Conservation (phyloP, 2,797 vertebrate genomes). For the Dallia pectoralis region DNA sequence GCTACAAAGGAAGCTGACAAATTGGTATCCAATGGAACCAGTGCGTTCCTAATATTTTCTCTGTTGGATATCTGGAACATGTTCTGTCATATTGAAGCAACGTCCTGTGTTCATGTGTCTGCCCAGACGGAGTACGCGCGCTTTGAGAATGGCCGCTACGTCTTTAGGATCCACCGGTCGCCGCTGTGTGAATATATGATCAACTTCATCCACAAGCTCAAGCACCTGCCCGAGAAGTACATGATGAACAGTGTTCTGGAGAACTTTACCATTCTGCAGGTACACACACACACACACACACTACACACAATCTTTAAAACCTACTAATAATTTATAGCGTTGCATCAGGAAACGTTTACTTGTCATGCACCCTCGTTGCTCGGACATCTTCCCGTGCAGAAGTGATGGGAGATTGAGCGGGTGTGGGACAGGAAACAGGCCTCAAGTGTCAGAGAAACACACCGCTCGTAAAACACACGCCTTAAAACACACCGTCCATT, state of each 20-base stretch:
- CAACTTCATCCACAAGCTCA: constrained; percentile 98
- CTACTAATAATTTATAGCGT: neutral
- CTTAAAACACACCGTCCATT: constrained; percentile 64
- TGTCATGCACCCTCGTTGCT: neutral
- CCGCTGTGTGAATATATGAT: constrained; percentile 97
- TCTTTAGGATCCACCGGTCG: constrained; percentile 91
- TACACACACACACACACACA: constrained; percentile 44
- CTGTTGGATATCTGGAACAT: too few species aligned
- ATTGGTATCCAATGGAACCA: too few species aligned
- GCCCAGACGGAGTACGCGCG: constrained; percentile 89
- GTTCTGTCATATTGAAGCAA: constrained; percentile 11
- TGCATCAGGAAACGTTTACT: neutral
- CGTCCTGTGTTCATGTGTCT: constrained; percentile 13
- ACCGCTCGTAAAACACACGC: constrained; percentile 53
- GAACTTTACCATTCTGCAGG: constrained; percentile 97
- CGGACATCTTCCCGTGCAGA: neutral
- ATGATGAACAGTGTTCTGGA: constrained; percentile 99
- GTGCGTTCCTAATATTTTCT: too few species aligned
- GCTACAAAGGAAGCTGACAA: too few species aligned
- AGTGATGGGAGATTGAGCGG: neutral
- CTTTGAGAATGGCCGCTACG: constrained; percentile 89
- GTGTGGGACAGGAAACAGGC: constrained; percentile 28
- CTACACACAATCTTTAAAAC: neutral
- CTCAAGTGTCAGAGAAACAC: constrained; percentile 58
- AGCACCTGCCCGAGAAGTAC: constrained; percentile 94